Evolutionary conservation across 2,888 invertebrate genomes (phyloP).

Genomic region (Morpho deidamia): DNA sequence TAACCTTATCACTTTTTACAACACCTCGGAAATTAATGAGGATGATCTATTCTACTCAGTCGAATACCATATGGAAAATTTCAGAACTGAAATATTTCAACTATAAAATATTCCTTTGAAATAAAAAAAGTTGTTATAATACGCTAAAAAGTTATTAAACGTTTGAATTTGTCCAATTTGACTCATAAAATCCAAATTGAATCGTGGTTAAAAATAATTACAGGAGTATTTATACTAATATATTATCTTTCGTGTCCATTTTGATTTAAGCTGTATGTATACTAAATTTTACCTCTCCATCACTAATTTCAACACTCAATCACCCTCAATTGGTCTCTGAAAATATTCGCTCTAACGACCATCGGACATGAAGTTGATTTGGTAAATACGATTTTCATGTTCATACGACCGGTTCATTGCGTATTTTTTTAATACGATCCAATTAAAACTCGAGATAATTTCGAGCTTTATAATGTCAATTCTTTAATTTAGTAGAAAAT

Average conservation of each 20-base stretch:
- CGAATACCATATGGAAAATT: no score
- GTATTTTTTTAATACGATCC: conserved; percentile 11
- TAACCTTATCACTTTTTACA: no score
- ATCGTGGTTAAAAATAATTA: no score
- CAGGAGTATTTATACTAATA: neutral
- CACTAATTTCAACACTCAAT: conserved; percentile 23
- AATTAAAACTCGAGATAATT: conserved; percentile 15
- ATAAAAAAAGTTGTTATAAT: no score
- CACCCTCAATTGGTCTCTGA: conserved; percentile 21
- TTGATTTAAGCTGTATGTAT: conserved; percentile 6
- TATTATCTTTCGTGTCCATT: conserved; percentile 3
- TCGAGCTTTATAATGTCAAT: neutral
- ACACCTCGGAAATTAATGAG: no score
- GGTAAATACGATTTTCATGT: conserved; percentile 17
- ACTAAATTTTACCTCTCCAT: conserved; percentile 20
- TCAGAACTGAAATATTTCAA: no score
- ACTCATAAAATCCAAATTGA: no score
- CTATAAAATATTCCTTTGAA: no score
- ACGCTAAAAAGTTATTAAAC: no score
- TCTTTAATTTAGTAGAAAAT: neutral
- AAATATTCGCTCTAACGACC: conserved; percentile 21
- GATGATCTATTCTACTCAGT: no score
- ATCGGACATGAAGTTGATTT: conserved; percentile 19
- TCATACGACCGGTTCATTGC: conserved; percentile 12
- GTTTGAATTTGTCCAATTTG: no score